Base-by-base conservation (phyloP, 2,888 invertebrate genomes). In the Invenusta paracnida region DNA sequence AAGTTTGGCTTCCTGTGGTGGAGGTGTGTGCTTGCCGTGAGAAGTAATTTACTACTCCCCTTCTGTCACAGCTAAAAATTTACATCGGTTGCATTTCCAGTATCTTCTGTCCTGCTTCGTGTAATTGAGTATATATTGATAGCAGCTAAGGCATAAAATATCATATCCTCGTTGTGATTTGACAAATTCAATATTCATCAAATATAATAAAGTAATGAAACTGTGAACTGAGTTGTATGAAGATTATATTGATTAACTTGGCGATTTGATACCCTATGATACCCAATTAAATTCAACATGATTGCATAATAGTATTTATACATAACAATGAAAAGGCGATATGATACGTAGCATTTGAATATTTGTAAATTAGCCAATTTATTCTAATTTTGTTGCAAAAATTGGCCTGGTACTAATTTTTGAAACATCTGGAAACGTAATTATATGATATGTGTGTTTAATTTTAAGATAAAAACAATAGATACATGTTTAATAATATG, bases 71-170 rank as follows among this genome's bases (percentile, higher is more conserved):
- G 48, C 48, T 48, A 17, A 48, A 48, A 11, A 48, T 48, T 48
- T 48, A 48, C 48, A 48, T 48, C 48, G 48, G 48, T 48, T 48
- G 48, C 48, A 48, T 48, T 48, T 48, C 48, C 48, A 48, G 48
- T 48, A 48, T 48, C 5, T 48, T 73, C 73, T 73, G 73, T 73
- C 73, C 25, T 13, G 73, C 73, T 73, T 73, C 73, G 17, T 73
- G 73, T 73, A 73, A 73, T 73, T 73, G 23, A 73, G 73, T 73
- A 5, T 73, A 73, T 73, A 73, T 73, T 73, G 73, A 73, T 25
- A 73, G 73, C 73, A 5, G 73, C 27, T 73, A 73, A 73, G 73
- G 73, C 73, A 73, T n/a, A 73, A 73, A 5, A 73, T 73, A 23
- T 5, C 73, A 73, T 23, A 5, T 73, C 2, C 73, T 25, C 17